phyloP scores from a whole-genome alignment of 1,140 invertebrate species.

The Bombus turneri region DNA sequence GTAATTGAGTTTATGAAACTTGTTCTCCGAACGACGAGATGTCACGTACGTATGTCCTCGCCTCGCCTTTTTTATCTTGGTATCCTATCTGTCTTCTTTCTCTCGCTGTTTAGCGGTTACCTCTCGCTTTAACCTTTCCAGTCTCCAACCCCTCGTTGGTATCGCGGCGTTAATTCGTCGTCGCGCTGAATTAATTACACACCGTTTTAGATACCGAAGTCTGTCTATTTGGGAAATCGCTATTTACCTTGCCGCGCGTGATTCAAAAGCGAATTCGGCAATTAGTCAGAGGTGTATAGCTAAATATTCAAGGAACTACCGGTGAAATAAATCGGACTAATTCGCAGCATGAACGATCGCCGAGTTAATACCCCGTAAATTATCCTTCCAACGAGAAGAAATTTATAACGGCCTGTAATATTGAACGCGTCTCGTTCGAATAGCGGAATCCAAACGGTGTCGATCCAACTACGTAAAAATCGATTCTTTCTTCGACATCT shows the following conservation, averaged over 20 bases:
- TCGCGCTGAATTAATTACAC: slow-evolving; percentile 66
- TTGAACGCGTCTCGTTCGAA: background rate
- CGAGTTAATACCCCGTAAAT: background rate
- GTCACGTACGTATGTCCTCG: slow-evolving; percentile 51
- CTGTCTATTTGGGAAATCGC: slow-evolving; percentile 29
- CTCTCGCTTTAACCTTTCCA: background rate
- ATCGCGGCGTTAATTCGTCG: slow-evolving; percentile 44
- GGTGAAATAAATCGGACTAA: background rate
- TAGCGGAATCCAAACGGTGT: background rate
- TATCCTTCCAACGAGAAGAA: slow-evolving; percentile 5
- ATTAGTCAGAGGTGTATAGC: slow-evolving; percentile 7
- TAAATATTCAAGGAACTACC: background rate
- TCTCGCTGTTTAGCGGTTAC: background rate
- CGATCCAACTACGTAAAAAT: slow-evolving; percentile 9
- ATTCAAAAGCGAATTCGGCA: slow-evolving; percentile 46
- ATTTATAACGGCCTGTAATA: slow-evolving; percentile 22
- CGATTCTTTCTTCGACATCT: background rate
- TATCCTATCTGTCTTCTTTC: background rate
- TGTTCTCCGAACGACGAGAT: slow-evolving; percentile 52
- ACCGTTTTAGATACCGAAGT: slow-evolving; percentile 52
- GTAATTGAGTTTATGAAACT: slow-evolving; percentile 68
- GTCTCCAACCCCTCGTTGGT: background rate
- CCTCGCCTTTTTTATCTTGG: background rate
- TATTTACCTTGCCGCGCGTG: background rate
- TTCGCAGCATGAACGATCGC: background rate